phyloP scores from a whole-genome alignment of 1,140 invertebrate genomes.

The Cryptotermes secundus region DNA sequence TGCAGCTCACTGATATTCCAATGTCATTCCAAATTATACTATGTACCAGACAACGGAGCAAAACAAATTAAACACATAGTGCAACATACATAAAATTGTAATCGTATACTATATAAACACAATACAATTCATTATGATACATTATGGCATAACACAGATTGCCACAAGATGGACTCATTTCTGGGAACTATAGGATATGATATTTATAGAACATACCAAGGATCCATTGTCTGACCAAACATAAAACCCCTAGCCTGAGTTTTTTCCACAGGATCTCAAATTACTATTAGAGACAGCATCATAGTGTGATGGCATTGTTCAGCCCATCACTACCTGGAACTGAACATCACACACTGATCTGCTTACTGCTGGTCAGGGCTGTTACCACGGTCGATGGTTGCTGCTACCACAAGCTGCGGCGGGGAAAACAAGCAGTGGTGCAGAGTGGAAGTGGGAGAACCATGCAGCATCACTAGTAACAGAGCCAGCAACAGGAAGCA shows the following conservation, averaged over 20 bases:
- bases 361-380: conserved; percentile 7
- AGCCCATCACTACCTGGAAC: conserved; percentile 7
- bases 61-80: too few relatives aligned
- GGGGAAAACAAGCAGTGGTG: not conserved
- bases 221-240: not conserved
- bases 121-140: too few relatives aligned
- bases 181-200: too few relatives aligned
- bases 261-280: not conserved
- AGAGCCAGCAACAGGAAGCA: conserved; percentile 17
- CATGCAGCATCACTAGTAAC: conserved; percentile 18
- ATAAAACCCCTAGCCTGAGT: not conserved
- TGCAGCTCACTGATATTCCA: too few relatives aligned
- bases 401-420: not conserved
- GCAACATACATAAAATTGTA: too few relatives aligned
- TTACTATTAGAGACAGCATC: not conserved
- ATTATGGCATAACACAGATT: too few relatives aligned
- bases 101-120: too few relatives aligned
- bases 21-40: too few relatives aligned
- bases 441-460: not conserved
- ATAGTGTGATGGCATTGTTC: not conserved
- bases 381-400: conserved; percentile 1
- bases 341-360: not conserved
- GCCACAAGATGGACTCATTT: too few relatives aligned
- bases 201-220: not conserved
- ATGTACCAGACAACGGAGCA: too few relatives aligned